These are phyloP conservation scores for Aphelinus certus DNA, from an alignment of 1,140 invertebrate genomes.

Conservation along the genomic window DNA sequence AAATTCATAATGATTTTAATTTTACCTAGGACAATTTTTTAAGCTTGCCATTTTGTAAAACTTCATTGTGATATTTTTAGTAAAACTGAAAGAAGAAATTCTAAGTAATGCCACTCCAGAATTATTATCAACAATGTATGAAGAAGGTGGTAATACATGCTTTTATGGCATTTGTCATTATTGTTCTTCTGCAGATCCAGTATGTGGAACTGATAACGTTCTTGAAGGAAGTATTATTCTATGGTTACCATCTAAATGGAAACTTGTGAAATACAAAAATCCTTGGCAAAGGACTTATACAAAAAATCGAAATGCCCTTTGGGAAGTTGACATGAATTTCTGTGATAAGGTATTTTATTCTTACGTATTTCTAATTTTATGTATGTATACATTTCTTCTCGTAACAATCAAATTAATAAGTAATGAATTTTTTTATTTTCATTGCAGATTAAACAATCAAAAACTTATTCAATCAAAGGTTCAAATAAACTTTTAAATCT, in stretches of 20 bases:
- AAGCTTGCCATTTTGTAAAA: no score
- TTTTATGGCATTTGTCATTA: constrained; percentile 92
- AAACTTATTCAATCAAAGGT: constrained; percentile 57
- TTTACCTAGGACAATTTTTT: no score
- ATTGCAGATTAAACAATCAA: constrained; percentile 57
- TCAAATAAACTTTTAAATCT: constrained; percentile 81
- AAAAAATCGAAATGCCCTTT: constrained; percentile 76
- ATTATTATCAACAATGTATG: constrained; percentile 72
- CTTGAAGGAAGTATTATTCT: constrained; percentile 88
- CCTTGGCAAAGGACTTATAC: constrained; percentile 92
- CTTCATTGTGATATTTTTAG: constrained; percentile 36
- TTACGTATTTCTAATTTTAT: neutral
- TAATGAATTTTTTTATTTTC: constrained; percentile 8
- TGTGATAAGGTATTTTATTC: constrained; percentile 73
- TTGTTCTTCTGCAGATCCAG: constrained; percentile 82
- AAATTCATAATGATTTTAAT: no score
- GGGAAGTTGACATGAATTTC: constrained; percentile 82
- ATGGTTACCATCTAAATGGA: constrained; percentile 78
- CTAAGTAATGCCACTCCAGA: constrained; percentile 74
- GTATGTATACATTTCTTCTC: neutral
- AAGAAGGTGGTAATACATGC: constrained; percentile 70
- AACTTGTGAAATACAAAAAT: constrained; percentile 74
- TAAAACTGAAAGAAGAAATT: constrained; percentile 81
- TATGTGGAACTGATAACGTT: constrained; percentile 78
- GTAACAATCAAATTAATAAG: neutral